Base-by-base conservation (phyloP, 1,140 invertebrate species). In the Lasioglossum baleicum region DNA sequence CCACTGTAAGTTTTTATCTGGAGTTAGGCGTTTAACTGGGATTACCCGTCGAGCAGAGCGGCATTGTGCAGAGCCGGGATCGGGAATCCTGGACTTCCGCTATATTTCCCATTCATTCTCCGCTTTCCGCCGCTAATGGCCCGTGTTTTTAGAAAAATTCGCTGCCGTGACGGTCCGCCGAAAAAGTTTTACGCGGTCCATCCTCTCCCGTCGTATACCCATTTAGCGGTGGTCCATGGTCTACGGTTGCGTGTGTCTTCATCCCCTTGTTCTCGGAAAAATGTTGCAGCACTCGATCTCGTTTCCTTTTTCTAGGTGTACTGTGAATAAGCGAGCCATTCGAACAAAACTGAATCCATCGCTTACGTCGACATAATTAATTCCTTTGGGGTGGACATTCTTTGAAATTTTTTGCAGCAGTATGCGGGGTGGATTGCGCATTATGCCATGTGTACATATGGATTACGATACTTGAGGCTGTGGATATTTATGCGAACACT, bases 51-150 rank as follows among this genome's bases (percentile, higher is more conserved):
- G 4, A 15, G 22, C 22, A 8, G 7, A 2, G 17, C 0, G 0
- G 51, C 65, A 78, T 72, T 72, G 60, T 64, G 68, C 44, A 0
- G 15, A 11, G 42, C 31, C 22, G 15, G 44, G 65, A 66, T 58
- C 64, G n/a, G 22, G 60, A 51, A 70, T 51, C n/a, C 42, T 40
- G 17, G 22, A n/a, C 11, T 51, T 22, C 53, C 4, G 11, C 31
- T 20, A 6, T 58, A 35, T 48, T 56, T 60, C n/a, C 11, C 63
- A 11, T 60, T 48, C 56, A 44, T 0, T 1, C 7, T 26, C 20
- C 71, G 15, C 11, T 44, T 68, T 51, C 58, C 58, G 51, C 26
- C 61, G 6, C 31, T 64, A 64, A 64, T 31, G 26, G 13, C 13
- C 13, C 61, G 26, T 64, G 31, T 64, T 64, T 64, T 40, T 7